Percentiles rank a stretch among this genome's conserved stretches.
Conservation (phyloP, 2,797 vertebrate genomes). For the Lerista edwardsae region DNA sequence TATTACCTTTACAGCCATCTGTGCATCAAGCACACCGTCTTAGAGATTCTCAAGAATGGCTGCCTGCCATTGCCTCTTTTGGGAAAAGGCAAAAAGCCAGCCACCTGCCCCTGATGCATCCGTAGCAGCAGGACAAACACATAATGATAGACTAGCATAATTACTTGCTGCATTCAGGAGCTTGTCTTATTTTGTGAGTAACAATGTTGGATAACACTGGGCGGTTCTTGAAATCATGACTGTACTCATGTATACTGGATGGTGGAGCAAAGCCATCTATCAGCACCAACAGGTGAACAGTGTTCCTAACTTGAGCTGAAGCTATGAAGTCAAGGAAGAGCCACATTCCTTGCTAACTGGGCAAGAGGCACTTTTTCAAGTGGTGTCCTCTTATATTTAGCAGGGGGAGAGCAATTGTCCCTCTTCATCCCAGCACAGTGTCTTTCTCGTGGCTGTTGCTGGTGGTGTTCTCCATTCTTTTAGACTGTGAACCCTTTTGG, state of each 20-base stretch:
- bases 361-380: too few species aligned
- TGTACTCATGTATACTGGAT: background rate
- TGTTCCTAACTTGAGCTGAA: background rate
- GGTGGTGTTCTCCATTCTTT: too few species aligned
- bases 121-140: background rate
- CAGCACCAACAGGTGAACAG: too few species aligned
- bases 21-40: too few species aligned
- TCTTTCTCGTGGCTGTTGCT: too few species aligned
- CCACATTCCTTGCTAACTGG: too few species aligned
- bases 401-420: too few species aligned
- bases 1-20: background rate
- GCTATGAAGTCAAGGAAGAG: background rate
- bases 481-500: too few species aligned
- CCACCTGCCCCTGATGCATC: background rate
- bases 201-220: background rate
- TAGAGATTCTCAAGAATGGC: background rate
- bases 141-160: background rate
- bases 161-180: background rate
- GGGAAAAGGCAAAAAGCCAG: background rate
- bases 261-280: background rate
- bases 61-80: background rate
- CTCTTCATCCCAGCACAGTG: too few species aligned
- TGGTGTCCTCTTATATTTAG: too few species aligned
- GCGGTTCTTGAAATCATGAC: background rate
- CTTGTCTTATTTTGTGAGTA: background rate